Evolutionary conservation across 2,113 vertebrate species (phyloP).

Genomic region (Brienomyrus longianalis): DNA sequence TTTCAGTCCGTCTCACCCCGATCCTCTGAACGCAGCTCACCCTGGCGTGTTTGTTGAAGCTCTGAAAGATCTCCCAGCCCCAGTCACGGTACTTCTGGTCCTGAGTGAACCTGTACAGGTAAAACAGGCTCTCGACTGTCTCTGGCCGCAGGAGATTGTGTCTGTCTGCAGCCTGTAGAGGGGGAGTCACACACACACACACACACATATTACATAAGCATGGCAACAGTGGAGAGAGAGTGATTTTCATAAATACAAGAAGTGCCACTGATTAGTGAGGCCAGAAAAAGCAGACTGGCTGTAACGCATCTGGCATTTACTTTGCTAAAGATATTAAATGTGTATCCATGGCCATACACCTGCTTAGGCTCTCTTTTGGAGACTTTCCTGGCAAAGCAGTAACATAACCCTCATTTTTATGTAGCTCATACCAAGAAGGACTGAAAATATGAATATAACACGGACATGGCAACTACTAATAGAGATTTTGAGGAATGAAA

Average conservation of each 20-base stretch:
- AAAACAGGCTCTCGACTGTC: slow-evolving; percentile 77
- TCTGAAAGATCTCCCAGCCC: slow-evolving; percentile 91
- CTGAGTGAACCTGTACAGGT: slow-evolving; percentile 70
- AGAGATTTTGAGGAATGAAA: not conserved
- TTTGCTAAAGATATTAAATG: not conserved
- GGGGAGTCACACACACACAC: not conserved
- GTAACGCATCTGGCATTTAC: not conserved
- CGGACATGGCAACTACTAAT: not conserved
- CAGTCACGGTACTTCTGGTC: slow-evolving; percentile 81
- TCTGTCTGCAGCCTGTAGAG: slow-evolving; percentile 67
- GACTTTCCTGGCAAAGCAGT: not conserved
- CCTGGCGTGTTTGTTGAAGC: slow-evolving; percentile 83
- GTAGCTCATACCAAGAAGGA: not conserved
- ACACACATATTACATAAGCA: not conserved
- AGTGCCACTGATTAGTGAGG: not conserved
- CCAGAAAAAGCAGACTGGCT: not conserved
- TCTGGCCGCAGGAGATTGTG: slow-evolving; percentile 78
- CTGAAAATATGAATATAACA: not conserved
- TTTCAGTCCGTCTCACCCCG: not conserved
- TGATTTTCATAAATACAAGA: not conserved
- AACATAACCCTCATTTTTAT: not conserved
- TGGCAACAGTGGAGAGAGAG: not conserved
- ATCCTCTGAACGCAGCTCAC: slow-evolving; percentile 52
- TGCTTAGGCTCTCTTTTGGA: not conserved
- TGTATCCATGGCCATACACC: not conserved